These are phyloP conservation scores for Dicroscelio sp. DNA, from an alignment of 2,888 invertebrate species.

Conservation along the genomic window DNA sequence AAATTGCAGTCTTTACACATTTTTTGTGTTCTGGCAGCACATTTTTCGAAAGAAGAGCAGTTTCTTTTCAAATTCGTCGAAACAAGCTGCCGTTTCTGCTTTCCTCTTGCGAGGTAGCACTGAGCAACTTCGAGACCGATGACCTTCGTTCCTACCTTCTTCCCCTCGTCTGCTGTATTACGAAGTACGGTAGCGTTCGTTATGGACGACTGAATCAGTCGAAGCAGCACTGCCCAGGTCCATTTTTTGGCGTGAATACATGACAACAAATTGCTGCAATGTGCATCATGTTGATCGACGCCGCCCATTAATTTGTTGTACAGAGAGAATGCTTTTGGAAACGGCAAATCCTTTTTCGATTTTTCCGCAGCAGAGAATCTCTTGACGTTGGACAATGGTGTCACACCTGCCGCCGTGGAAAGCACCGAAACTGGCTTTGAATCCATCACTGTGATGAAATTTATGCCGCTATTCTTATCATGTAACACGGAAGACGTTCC, in stretches of 20 bases:
- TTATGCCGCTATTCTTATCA: slow-evolving; percentile 70
- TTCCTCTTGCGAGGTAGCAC: slow-evolving; percentile 25
- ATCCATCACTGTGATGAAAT: slow-evolving; percentile 71
- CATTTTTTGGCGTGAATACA: slow-evolving; percentile 55
- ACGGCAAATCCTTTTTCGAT: slow-evolving; percentile 49
- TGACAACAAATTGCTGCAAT: slow-evolving; percentile 54
- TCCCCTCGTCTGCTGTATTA: neutral
- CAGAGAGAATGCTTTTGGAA: slow-evolving; percentile 57
- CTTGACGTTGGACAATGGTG: slow-evolving; percentile 39
- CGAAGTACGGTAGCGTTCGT: slow-evolving; percentile 26
- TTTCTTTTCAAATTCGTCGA: slow-evolving; percentile 41
- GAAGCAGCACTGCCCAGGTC: slow-evolving; percentile 52
- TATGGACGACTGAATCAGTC: slow-evolving; percentile 36
- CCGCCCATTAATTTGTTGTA: slow-evolving; percentile 70
- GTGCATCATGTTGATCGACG: slow-evolving; percentile 57
- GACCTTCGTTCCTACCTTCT: slow-evolving; percentile 59
- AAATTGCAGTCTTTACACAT: slow-evolving; percentile 52
- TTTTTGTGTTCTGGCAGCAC: slow-evolving; percentile 49
- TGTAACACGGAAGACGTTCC: slow-evolving; percentile 68
- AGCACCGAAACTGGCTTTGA: slow-evolving; percentile 75
- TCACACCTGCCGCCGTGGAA: slow-evolving; percentile 56
- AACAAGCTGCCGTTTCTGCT: slow-evolving; percentile 14
- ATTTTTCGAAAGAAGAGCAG: slow-evolving; percentile 43
- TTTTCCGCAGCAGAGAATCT: slow-evolving; percentile 33
- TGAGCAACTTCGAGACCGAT: slow-evolving; percentile 39